Base-by-base conservation (phyloP, 2,113 vertebrate species). In the Gambusia affinis region DNA sequence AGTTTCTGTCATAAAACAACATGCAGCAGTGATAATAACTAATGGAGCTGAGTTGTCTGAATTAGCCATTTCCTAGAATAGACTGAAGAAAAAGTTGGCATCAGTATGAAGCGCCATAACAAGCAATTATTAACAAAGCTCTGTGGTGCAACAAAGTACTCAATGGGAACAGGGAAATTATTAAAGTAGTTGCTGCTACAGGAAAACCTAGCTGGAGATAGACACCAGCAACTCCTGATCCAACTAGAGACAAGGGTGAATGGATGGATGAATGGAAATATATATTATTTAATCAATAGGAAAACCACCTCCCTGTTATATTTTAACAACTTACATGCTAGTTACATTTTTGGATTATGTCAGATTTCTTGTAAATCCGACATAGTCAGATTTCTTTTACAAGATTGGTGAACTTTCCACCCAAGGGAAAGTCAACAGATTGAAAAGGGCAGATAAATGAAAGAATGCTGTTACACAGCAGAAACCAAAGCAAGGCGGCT, bases 1-100 rank as follows among this genome's bases (percentile, higher is more conserved):
- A 84, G 89, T 79, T 80, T 82, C 67, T 47, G 69, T 72, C 29
- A 28, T 87, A 83, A 89, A 86, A 82, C 70, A 78, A 81, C 82
- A 88, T 82, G 80, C 82, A 79, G 82, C 44, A 47, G 44, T 17
- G 17, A 47, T 47, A 68, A 47, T 47, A 68, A 78, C 81, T 77
- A 73, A 83, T 86, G 85, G 22, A 57, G 51, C 1, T 57, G 24
- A 57, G n/a, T 57, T 22, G 51, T 57, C 51, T 57, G 44, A 17
- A 47, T 57, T 57, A 10, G 24, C 24, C 51, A 8, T 57, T 57
- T 57, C 24, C 51, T n/a, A 8, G 24, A 57, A 57, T 7, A 24
- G 22, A n/a, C 51, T 57, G 51, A 24, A 24, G 51, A 24, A 8
- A 57, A 10, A n/a, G 51, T n/a, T 57, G 22, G 51, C 51, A 57